Evolutionary conservation across 1,140 invertebrate genomes (phyloP).

Genomic region (Drosophila lini): DNA sequence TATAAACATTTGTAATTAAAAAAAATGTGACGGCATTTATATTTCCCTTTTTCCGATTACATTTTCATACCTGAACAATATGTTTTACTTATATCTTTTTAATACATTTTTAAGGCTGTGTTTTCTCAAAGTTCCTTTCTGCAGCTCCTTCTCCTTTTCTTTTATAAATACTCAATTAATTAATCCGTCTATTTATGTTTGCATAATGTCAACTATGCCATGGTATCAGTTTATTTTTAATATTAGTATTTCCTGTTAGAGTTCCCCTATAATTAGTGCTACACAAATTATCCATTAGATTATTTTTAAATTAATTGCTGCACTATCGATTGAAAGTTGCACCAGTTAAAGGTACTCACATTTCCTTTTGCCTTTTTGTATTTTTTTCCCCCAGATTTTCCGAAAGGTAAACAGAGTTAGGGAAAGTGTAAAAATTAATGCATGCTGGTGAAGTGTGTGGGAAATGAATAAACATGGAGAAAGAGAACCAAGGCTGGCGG

Average conservation of each 20-base stretch:
- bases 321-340: constrained; percentile 9
- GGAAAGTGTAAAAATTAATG: constrained; percentile 17
- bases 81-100: too few species aligned
- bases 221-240: too few species aligned
- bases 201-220: background rate
- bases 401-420: constrained; percentile 12
- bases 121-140: too few species aligned
- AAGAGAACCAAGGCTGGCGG: background rate
- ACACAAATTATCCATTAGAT: constrained; percentile 10
- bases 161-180: background rate
- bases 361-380: constrained; percentile 31
- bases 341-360: background rate
- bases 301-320: constrained; percentile 4
- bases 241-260: background rate
- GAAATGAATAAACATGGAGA: constrained; percentile 21
- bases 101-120: too few species aligned
- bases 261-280: background rate
- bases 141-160: too few species aligned
- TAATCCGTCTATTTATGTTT: background rate
- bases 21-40: too few species aligned
- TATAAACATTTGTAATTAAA: too few species aligned
- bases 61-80: too few species aligned
- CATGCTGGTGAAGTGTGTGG: constrained; percentile 2
- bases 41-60: too few species aligned
- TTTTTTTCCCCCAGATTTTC: constrained; percentile 46